Base-by-base conservation (phyloP, 2,797 vertebrate genomes). In the Pipistrellus pipistrellus region DNA sequence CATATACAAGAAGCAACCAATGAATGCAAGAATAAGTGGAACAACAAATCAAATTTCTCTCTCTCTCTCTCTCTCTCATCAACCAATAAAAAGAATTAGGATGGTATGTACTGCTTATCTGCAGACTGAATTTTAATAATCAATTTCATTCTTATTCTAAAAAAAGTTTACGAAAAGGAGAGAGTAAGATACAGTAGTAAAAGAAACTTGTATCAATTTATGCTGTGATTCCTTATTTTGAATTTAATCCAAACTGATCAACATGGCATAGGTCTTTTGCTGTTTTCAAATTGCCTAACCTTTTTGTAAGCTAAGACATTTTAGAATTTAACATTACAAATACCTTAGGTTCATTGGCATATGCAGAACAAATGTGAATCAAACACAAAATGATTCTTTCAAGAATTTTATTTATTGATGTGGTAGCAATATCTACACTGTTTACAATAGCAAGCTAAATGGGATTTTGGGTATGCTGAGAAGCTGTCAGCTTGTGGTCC, bases 311-410 rank as follows among this genome's bases (percentile, higher is more conserved):
- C 88, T 15, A 84, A 95, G 83, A 92, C 93, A 92, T 94, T 95
- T 77, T 21, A 94, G 90, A 88, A 95, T 12, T 57, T 88, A 97
- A 48, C 91, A 9, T 62, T 35, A 86, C 0, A 97, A 97, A 97
- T 98, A 98, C 97, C 96, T 97, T 96, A 95, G 93, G 96, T 97
- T 98, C 96, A 91, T 96, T 62, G 97, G 97, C 98, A 98, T 98
- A 96, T 98, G 98, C 97, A 96, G 97, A 98, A 97, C 98, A 98
- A 98, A 98, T 98, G 98, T 97, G 97, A 98, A 96, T 97, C 95
- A 97, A 98, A 97, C 97, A 94, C 95, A 91, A 53, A 96, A 93
- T 97, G 96, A 97, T 97, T 98, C 97, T 97, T 97, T 94, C 95
- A 97, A 96, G 97, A 98, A 98, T 97, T 95, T 91, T 95, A 93